Conservation (phyloP, 2,888 invertebrate genomes). For the Caenorhabditis doughertyi region DNA sequence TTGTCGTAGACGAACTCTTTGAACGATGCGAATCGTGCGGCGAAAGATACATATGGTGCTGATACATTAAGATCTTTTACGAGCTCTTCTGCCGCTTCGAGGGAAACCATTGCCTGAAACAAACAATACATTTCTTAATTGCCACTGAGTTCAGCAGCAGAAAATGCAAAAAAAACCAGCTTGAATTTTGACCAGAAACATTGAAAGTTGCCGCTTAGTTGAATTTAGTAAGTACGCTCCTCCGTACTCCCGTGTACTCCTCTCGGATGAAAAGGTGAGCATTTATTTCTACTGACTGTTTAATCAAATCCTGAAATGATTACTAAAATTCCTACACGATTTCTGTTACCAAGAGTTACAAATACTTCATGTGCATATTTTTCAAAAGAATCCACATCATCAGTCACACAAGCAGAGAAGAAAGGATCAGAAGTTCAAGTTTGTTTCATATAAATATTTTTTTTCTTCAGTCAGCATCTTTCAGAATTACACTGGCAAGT, state of each 20-base stretch:
- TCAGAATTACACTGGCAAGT: conserved; percentile 54
- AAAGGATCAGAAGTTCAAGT: conserved; percentile 51
- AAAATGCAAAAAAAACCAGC: neutral
- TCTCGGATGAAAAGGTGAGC: conserved; percentile 14
- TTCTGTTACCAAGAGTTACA: neutral
- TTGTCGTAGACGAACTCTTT: conserved; percentile 21
- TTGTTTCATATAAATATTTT: neutral
- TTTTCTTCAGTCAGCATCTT: neutral
- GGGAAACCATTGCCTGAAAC: neutral
- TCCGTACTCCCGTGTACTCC: conserved; percentile 31
- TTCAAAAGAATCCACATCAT: conserved; percentile 41
- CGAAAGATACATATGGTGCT: conserved; percentile 19
- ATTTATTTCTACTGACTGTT: neutral
- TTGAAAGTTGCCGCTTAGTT: neutral
- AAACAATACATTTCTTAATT: neutral
- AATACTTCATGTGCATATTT: conserved; percentile 27
- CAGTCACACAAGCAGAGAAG: conserved; percentile 18
- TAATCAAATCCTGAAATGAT: conserved; percentile 15
- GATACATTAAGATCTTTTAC: neutral
- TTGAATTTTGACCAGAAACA: too few relatives aligned
- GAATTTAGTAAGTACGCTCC: conserved; percentile 9
- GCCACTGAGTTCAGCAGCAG: too few relatives aligned
- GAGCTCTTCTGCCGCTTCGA: neutral
- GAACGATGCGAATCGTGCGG: conserved; percentile 34
- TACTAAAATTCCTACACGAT: neutral